These are phyloP conservation scores for Otolemur garnettii DNA, from an alignment of 2,113 vertebrate species.

Conservation along the genomic window DNA sequence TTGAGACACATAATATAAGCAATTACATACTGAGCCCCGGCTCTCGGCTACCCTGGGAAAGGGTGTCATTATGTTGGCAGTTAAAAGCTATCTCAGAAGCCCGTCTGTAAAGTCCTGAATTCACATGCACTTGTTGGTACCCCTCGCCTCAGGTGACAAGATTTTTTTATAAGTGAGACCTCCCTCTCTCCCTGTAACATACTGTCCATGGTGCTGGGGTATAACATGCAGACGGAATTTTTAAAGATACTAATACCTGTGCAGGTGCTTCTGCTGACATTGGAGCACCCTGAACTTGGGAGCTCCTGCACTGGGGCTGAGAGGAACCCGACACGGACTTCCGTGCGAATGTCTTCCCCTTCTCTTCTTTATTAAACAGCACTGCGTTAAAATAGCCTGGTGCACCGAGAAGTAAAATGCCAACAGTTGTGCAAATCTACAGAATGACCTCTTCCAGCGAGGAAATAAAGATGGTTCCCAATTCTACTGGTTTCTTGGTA, in stretches of 20 bases:
- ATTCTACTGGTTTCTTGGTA: background rate
- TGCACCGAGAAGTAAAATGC: constrained; percentile 1
- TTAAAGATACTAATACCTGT: background rate
- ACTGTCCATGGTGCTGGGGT: background rate
- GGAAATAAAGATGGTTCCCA: constrained; percentile 33
- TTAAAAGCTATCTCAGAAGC: constrained; percentile 47
- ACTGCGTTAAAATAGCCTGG: background rate
- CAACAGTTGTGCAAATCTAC: constrained; percentile 61
- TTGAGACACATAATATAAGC: constrained; percentile 59
- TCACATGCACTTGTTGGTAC: background rate
- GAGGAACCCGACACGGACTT: constrained; percentile 56
- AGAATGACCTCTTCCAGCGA: constrained; percentile 54
- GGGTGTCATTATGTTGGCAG: constrained; percentile 10
- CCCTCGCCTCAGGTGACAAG: background rate
- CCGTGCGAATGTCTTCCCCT: constrained; percentile 1
- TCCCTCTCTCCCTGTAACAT: background rate
- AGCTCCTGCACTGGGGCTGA: background rate
- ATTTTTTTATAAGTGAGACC: background rate
- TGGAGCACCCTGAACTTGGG: background rate
- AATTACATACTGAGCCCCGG: constrained; percentile 38
- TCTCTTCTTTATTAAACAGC: constrained; percentile 58
- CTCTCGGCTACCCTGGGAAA: constrained; percentile 40
- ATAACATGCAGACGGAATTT: background rate
- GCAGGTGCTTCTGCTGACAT: constrained; percentile 10
- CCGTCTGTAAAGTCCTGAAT: background rate